Conservation (phyloP, 2,113 vertebrate species). For the Calypte anna region DNA sequence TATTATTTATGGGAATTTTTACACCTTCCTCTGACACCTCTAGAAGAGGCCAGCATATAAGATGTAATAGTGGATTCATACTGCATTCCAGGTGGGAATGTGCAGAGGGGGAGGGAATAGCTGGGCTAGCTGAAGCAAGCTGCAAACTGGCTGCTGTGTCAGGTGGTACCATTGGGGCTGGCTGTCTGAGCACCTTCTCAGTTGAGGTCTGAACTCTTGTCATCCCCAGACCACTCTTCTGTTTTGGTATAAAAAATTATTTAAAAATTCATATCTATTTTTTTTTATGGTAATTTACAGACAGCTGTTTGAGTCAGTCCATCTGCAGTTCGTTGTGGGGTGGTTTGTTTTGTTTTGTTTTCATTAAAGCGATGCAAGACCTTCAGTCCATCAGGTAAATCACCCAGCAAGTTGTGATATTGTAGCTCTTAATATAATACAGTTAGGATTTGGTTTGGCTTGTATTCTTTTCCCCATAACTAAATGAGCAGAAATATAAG, state of each 20-base stretch:
- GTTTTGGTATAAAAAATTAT: background rate
- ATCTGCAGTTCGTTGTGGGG: background rate
- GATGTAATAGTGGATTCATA: background rate
- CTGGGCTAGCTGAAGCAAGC: background rate
- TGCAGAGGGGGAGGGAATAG: background rate
- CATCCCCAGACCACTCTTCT: background rate
- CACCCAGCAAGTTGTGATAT: background rate
- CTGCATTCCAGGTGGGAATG: background rate
- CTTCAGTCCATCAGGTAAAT: background rate
- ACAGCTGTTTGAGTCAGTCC: background rate
- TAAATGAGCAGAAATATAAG: background rate
- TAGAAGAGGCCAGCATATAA: background rate
- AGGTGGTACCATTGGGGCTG: rapidly evolving
- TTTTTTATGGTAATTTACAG: background rate
- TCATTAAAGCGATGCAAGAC: background rate
- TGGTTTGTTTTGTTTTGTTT: background rate
- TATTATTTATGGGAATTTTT: constrained; percentile 55
- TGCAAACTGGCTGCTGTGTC: background rate
- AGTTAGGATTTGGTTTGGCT: background rate
- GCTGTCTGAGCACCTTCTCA: background rate
- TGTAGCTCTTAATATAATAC: background rate
- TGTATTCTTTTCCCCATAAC: background rate
- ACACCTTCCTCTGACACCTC: constrained; percentile 25
- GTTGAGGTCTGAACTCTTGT: background rate
- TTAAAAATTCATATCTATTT: background rate